Evolutionary conservation across 2,113 vertebrate genomes (phyloP).

Genomic region (Ophthalmolycus amberensis): DNA sequence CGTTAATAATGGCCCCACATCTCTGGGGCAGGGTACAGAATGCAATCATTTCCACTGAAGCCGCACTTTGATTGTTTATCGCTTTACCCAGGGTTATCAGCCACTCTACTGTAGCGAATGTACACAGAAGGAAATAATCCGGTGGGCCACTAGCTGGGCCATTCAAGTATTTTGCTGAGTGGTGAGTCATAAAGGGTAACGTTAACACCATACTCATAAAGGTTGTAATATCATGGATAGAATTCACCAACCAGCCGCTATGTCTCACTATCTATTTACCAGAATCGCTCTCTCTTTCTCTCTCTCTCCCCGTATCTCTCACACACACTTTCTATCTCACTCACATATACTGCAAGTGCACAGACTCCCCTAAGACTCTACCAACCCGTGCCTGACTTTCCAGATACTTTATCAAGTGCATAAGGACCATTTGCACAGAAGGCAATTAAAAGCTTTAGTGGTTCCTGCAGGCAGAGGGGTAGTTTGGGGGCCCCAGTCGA

Average conservation of each 20-base stretch:
- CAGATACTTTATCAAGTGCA: constrained; percentile 85
- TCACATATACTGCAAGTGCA: constrained; percentile 54
- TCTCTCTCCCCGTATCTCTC: constrained; percentile 37
- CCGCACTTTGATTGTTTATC: constrained; percentile 86
- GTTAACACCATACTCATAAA: constrained; percentile 58
- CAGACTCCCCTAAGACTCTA: constrained; percentile 65
- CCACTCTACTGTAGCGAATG: constrained; percentile 75
- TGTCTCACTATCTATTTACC: constrained; percentile 48
- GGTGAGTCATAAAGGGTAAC: constrained; percentile 63
- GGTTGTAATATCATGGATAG: constrained; percentile 64
- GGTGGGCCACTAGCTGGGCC: constrained; percentile 45
- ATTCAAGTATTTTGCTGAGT: constrained; percentile 75
- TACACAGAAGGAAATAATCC: constrained; percentile 75
- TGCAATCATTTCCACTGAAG: constrained; percentile 85
- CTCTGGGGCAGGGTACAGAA: constrained; percentile 77
- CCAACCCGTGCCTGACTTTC: constrained; percentile 76
- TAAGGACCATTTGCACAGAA: constrained; percentile 95
- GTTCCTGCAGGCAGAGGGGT: constrained; percentile 96
- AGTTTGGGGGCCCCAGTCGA: constrained; percentile 95
- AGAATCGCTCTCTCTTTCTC: constrained; percentile 19
- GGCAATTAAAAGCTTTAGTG: constrained; percentile 99
- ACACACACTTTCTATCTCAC: constrained; percentile 48
- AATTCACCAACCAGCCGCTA: constrained; percentile 40
- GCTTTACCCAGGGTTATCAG: constrained; percentile 79
- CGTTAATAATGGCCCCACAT: constrained; percentile 85